These are phyloP conservation scores for Caranx melampygus DNA, from an alignment of 2,113 vertebrate genomes.

Conservation along the genomic window DNA sequence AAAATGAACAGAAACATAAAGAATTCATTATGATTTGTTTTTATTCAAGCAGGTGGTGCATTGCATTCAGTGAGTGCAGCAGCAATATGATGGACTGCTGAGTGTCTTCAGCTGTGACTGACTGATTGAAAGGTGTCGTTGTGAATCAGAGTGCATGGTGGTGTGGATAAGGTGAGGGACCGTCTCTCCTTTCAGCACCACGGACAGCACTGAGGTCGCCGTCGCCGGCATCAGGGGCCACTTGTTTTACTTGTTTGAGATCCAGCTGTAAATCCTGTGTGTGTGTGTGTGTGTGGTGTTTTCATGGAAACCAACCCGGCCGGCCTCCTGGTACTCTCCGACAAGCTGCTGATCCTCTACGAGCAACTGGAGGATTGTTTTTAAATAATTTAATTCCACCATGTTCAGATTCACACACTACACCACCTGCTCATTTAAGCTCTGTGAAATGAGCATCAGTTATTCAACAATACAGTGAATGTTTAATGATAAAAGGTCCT, in stretches of 20 bases:
- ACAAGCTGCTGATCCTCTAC: background rate
- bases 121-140: background rate
- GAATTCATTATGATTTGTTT: too few species aligned
- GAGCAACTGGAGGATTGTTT: background rate
- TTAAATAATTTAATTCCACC: conserved; percentile 43
- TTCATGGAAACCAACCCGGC: conserved; percentile 1
- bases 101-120: background rate
- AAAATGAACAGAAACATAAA: too few species aligned
- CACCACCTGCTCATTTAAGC: conserved; percentile 38
- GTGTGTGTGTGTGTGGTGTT: background rate
- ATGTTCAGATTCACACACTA: conserved; percentile 36
- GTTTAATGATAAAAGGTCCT: conserved; percentile 52
- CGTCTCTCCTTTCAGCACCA: conserved; percentile 51
- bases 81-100: too few species aligned
- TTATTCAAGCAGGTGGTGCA: too few species aligned
- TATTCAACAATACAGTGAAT: conserved; percentile 52
- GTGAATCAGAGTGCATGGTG: background rate
- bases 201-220: conserved; percentile 27
- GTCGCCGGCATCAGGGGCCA: background rate
- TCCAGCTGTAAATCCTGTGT: background rate
- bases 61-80: background rate
- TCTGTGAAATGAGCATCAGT: conserved; percentile 8
- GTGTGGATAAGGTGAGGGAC: background rate
- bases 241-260: conserved; percentile 22
- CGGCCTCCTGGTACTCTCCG: conserved; percentile 4